Evolutionary conservation across 2,797 vertebrate genomes (phyloP), one percentile per base, ranked within the genome.

Genomic region (Catamblyrhynchus diadema): DNA sequence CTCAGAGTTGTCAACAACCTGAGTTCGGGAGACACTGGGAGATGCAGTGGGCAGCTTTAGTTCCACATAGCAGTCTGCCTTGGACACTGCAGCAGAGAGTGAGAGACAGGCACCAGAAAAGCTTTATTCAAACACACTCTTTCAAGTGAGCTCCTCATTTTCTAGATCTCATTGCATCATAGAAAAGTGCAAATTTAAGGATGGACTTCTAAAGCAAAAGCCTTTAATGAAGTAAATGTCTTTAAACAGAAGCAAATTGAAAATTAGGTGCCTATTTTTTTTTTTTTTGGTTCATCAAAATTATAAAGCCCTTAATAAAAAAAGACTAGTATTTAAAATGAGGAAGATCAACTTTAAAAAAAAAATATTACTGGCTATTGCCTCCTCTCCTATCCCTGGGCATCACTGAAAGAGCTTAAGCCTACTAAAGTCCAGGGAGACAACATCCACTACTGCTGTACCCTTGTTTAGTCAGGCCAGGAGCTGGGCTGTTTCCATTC

Each of bases 51-150:
- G 98, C 70, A 98, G 96, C 41, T 91, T 81, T 24, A 98, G 81
- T 28, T 97, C 95, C 81, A 98, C 98, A 0, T 97, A 98, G 92
- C 98, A 98, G 88, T 98, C 98, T 14, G 98, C 97, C 85, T 98
- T 95, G 41, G 98, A 98, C 59, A 97, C 98, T 98, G 80, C 9
- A 90, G 53, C 22, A 37, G n/a, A 67, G 32, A 64, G 56, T 8
- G 14, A 91, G 32, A 84, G 18, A 79, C 9, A 56, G 14, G 14
- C 2, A 20, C 14, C 45, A 92, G 33, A 91, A 86, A 6, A 65
- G 21, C 3, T 75, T 67, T 18, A 78, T 28, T 27, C 64, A 91
- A 91, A 48, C 6, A 8, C 9, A n/a, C 9, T 15, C 42, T 45
- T 77, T 50, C 25, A 35, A 17, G 19, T 10, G 6, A 77, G 17